Base-by-base conservation (phyloP, 2,797 vertebrate species). In the Silurus aristotelis region DNA sequence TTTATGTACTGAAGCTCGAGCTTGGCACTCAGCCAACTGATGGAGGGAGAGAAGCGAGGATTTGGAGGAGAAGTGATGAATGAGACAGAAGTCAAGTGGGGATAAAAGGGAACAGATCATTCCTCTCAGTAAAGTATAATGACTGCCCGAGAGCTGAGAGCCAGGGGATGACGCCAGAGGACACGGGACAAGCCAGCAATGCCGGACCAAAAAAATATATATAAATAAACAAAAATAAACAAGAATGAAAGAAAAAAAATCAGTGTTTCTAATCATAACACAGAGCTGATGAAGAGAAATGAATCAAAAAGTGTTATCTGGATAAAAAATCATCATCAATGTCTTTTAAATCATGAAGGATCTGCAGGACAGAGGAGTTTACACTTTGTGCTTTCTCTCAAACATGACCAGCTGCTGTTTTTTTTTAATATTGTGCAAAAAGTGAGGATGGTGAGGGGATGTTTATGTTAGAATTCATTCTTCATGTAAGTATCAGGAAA, bases 71-170 rank as follows among this genome's bases (percentile, higher is more conserved):
- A 20, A 60, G 73, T 20, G 27, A 6, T 46, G 81, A 64, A 80
- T 70, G 48, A 85, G 61, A 75, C 90, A 91, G 90, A 93, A 92
- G 92, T 93, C 91, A 93, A 93, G 92, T 92, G 90, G 88, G 89
- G 92, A 94, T 93, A 90, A 93, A 93, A 93, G 90, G 91, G 90
- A 92, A 90, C 90, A 88, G 89, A 90, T 93, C 89, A 88, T 93
- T 91, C 88, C 87, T 92, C 89, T 85, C 90, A 91, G 89, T 60
- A 20, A 76, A 76, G 73, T 76, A 52, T 10, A 58, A 8, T 10
- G 52, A 76, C 25, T 19, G 73, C 15, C 73, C 3, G 92, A 93
- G 92, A 91, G 92, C 83, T 83, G 89, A 88, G 90, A 84, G 55
- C 12, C 72, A 52, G 60, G 71, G 79, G 79, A 38, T 5, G 31